Percentiles rank a stretch among this genome's conserved stretches.
phyloP scores from a whole-genome alignment of 2,113 vertebrate genomes.

The Garra rufa region DNA sequence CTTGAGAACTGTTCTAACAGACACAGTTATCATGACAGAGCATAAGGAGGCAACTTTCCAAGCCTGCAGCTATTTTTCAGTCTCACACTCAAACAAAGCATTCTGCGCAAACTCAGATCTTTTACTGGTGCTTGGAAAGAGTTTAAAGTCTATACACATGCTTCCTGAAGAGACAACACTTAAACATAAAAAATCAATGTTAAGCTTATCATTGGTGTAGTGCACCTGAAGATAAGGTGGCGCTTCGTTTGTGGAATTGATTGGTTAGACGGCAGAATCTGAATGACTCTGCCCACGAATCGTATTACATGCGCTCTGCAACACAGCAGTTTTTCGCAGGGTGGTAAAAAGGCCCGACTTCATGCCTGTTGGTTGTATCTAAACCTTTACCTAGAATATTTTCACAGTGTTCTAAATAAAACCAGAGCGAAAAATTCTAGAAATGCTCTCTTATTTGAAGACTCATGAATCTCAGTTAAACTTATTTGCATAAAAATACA shows the following conservation, averaged over 20 bases:
- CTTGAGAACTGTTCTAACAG: not conserved
- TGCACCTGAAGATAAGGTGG: constrained; percentile 7
- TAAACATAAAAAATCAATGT: not conserved
- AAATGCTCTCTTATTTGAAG: not conserved
- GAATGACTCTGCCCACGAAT: not conserved
- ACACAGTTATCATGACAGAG: not conserved
- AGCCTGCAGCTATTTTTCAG: constrained; percentile 6
- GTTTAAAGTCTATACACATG: not conserved
- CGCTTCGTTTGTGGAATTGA: not conserved
- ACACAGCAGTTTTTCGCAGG: not conserved
- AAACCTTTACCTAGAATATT: not conserved
- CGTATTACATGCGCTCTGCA: not conserved
- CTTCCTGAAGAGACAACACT: not conserved
- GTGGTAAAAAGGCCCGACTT: not conserved
- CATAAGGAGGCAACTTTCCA: not conserved
- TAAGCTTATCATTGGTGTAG: not conserved
- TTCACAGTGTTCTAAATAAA: not conserved
- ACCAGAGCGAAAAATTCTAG: not conserved
- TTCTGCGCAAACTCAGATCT: not conserved
- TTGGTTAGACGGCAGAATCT: not conserved
- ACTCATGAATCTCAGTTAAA: not conserved
- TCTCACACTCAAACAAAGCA: not conserved
- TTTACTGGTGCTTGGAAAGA: not conserved
- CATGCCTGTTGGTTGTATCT: not conserved
- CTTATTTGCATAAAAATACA: not conserved